Evolutionary conservation across 2,797 vertebrate species (phyloP).

Genomic region (Darevskia mixta): DNA sequence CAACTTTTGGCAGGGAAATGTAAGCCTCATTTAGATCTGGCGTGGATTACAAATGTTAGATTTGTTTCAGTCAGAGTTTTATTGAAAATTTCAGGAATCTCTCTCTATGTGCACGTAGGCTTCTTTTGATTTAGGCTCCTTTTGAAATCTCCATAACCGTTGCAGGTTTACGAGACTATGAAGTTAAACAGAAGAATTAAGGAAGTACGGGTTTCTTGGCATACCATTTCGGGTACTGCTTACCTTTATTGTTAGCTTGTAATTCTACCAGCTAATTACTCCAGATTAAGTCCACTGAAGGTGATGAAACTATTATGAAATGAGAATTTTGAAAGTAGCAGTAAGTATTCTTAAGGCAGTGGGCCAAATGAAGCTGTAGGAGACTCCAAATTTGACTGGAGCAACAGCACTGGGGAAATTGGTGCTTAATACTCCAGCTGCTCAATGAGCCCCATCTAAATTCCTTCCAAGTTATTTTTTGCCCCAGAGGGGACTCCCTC

Average conservation of each 20-base stretch:
- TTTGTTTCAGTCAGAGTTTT: background rate
- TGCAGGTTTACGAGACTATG: background rate
- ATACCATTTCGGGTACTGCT: background rate
- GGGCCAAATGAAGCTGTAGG: background rate
- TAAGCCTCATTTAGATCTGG: constrained; percentile 10
- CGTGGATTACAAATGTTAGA: background rate
- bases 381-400: background rate
- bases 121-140: background rate
- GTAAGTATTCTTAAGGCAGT: background rate
- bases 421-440: background rate
- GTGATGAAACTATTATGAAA: background rate
- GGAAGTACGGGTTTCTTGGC: background rate
- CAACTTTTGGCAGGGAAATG: background rate
- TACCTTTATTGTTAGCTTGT: background rate
- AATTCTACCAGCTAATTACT: background rate
- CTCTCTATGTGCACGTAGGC: background rate
- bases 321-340: background rate
- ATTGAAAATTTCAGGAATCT: background rate
- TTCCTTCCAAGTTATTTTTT: too few species aligned
- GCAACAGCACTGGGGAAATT: background rate
- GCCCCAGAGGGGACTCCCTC: too few species aligned
- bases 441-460: background rate
- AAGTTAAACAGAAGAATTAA: background rate
- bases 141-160: background rate
- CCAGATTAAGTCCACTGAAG: background rate